Percentiles rank a stretch among this genome's conserved stretches.
phyloP scores from a whole-genome alignment of 2,113 vertebrate genomes.

The Erythrolamprus reginae region DNA sequence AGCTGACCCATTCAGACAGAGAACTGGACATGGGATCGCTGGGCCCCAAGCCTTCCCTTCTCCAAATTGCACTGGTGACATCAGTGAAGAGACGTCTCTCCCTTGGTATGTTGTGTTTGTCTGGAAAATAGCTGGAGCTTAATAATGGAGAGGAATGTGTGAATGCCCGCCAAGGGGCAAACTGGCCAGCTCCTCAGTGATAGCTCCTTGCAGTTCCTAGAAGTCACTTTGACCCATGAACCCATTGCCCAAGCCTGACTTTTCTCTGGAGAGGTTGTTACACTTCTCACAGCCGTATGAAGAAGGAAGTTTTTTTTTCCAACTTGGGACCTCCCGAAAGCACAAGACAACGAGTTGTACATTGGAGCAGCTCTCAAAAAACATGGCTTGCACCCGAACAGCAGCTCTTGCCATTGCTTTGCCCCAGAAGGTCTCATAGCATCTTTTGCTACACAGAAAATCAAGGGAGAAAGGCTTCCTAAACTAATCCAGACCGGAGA shows the following conservation, averaged over 20 bases:
- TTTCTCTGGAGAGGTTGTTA: not conserved
- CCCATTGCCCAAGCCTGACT: not conserved
- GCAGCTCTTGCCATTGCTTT: not conserved
- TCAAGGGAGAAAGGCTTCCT: not conserved
- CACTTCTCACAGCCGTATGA: not conserved
- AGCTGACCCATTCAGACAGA: not conserved
- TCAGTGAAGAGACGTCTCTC: not conserved
- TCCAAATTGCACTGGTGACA: not conserved
- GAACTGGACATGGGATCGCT: not conserved
- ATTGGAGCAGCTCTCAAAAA: not conserved
- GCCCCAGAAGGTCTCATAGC: not conserved
- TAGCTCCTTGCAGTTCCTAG: not conserved
- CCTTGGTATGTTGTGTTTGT: not conserved
- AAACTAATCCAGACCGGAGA: not conserved
- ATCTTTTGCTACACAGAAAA: not conserved
- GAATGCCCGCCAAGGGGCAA: not conserved
- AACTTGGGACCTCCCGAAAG: not conserved
- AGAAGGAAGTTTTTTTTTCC: not conserved
- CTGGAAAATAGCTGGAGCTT: not conserved
- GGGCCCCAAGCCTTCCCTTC: not conserved
- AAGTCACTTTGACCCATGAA: not conserved
- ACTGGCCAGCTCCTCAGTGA: not conserved
- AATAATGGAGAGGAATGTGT: not conserved
- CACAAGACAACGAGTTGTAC: not conserved
- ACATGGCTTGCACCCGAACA: not conserved